Conservation (phyloP, 2,888 invertebrate species). For the Cremastinae sp. region DNA sequence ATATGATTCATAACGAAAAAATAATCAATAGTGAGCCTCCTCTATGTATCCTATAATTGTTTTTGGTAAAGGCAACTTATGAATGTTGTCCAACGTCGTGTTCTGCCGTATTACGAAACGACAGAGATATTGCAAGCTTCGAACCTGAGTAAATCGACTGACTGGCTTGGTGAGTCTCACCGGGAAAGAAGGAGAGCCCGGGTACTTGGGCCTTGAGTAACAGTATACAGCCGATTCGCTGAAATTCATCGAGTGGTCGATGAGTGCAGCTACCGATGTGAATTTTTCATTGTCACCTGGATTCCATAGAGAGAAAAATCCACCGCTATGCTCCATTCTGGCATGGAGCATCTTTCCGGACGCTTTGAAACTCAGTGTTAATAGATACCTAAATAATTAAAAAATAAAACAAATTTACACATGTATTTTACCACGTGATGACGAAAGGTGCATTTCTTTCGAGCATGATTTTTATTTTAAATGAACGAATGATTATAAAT, state of each 20-base stretch:
- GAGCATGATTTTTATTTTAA: no score
- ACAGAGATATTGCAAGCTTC: slow-evolving; percentile 87
- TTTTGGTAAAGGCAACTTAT: slow-evolving; percentile 85
- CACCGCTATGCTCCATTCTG: slow-evolving; percentile 87
- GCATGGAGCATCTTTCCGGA: slow-evolving; percentile 87
- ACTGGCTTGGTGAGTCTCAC: slow-evolving; percentile 88
- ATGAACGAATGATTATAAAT: no score
- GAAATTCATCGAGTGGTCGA: slow-evolving; percentile 87
- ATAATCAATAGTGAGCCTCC: slow-evolving; percentile 74
- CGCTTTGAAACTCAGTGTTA: slow-evolving; percentile 88
- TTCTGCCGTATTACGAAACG: slow-evolving; percentile 88
- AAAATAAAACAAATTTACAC: no score
- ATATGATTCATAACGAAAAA: no score
- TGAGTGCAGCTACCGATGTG: slow-evolving; percentile 86
- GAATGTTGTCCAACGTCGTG: slow-evolving; percentile 86
- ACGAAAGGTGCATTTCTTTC: no score
- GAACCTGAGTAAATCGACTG: slow-evolving; percentile 87
- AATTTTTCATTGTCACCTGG: slow-evolving; percentile 82
- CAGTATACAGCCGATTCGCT: slow-evolving; percentile 88
- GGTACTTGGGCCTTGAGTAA: slow-evolving; percentile 86
- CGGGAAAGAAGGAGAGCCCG: slow-evolving; percentile 86
- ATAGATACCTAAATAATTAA: slow-evolving; percentile 82
- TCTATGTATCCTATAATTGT: slow-evolving; percentile 83
- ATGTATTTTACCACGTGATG: no score
- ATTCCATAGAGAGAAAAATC: slow-evolving; percentile 84